A percentile compares a stretch with the other conserved stretches of the same genome.
Conservation (phyloP, 2,888 invertebrate genomes). For the Agrotis puta region DNA sequence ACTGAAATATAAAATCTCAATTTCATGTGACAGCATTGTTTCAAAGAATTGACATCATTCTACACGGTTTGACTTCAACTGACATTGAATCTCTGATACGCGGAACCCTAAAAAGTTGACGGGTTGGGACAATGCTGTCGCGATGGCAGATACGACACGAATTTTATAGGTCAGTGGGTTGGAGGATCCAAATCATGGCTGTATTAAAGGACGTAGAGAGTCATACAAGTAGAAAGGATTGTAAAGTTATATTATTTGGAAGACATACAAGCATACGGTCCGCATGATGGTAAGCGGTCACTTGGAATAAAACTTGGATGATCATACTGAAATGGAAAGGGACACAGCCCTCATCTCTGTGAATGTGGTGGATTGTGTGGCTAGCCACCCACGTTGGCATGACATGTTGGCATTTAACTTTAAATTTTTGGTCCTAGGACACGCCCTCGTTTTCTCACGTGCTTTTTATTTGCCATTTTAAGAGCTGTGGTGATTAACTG, state of each 20-base stretch:
- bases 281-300: too few relatives aligned
- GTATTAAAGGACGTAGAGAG: constrained; percentile 19
- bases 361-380: too few relatives aligned
- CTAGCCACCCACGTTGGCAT: too few relatives aligned
- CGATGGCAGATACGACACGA: constrained; percentile 71
- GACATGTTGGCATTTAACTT: too few relatives aligned
- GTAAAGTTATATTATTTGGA: background rate
- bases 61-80: constrained; percentile 13
- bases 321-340: too few relatives aligned
- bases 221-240: constrained; percentile 20
- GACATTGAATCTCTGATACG: constrained; percentile 27
- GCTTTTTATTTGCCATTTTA: too few relatives aligned
- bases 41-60: constrained; percentile 14
- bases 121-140: constrained; percentile 59
- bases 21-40: constrained; percentile 3
- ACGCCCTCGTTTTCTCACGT: too few relatives aligned
- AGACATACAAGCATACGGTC: too few relatives aligned
- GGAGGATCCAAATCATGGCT: constrained; percentile 32
- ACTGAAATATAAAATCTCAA: background rate
- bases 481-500: too few relatives aligned
- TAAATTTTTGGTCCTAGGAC: too few relatives aligned
- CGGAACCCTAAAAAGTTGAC: constrained; percentile 60
- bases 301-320: too few relatives aligned
- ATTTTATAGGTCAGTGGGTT: constrained; percentile 64
- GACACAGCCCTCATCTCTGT: too few relatives aligned